Percentiles rank a stretch among this genome's conserved stretches.
Conservation (phyloP, 2,113 vertebrate genomes). For the Plectropomus leopardus region DNA sequence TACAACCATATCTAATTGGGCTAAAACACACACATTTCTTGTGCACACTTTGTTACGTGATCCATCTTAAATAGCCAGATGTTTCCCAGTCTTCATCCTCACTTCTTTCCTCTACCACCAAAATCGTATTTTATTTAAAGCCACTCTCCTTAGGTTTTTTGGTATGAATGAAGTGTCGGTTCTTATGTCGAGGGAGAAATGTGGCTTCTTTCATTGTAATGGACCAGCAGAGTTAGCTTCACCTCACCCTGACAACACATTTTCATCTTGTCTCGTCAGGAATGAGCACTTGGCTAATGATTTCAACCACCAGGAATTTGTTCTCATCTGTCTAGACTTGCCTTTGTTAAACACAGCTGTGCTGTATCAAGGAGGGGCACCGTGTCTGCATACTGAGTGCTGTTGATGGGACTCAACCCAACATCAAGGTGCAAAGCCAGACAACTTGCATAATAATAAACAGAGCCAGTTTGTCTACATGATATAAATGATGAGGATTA, state of each 20-base stretch:
- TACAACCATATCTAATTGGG: neutral
- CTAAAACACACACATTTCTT: neutral
- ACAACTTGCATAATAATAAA: neutral
- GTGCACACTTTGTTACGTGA: neutral
- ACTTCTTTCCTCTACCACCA: neutral
- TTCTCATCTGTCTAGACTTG: conserved; percentile 62
- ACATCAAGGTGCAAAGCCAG: neutral
- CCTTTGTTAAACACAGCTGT: conserved; percentile 25
- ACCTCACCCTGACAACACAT: conserved; percentile 32
- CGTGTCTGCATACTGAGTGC: conserved; percentile 21
- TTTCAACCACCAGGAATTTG: conserved; percentile 48
- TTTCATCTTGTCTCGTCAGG: conserved; percentile 35
- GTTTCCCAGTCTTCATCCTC: neutral
- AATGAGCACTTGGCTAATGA: conserved; percentile 47
- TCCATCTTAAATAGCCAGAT: neutral
- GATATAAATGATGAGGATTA: neutral
- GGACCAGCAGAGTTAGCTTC: neutral
- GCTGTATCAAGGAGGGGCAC: neutral
- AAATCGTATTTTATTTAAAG: neutral
- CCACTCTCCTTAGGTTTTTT: neutral
- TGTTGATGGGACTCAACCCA: neutral
- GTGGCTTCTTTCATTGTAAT: conserved; percentile 2
- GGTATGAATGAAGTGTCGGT: neutral
- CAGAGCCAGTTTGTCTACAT: neutral
- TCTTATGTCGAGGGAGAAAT: neutral